Conservation (phyloP, 2,797 vertebrate species). For the Setipinna tenuifilis region DNA sequence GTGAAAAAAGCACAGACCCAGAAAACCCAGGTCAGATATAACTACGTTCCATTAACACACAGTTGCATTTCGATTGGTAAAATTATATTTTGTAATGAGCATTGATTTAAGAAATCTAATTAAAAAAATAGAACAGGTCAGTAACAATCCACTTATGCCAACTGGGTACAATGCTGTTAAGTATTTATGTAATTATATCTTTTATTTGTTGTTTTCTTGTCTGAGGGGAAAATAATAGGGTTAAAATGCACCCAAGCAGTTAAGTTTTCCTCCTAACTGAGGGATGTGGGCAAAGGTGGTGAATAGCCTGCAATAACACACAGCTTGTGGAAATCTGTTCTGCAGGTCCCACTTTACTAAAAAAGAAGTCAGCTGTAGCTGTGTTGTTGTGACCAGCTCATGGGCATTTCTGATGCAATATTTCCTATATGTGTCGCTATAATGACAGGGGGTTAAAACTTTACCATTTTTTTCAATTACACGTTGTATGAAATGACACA, state of each 20-base stretch:
- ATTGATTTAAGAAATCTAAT: too few relatives aligned
- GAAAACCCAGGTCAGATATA: neutral
- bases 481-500: neutral
- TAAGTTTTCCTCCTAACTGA: neutral
- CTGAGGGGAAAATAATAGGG: neutral
- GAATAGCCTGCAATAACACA: neutral
- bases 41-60: too few relatives aligned
- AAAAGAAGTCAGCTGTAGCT: neutral
- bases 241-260: neutral
- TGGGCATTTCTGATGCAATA: neutral
- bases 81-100: neutral
- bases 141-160: too few relatives aligned
- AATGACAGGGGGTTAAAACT: neutral
- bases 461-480: neutral
- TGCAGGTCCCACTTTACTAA: neutral
- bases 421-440: neutral
- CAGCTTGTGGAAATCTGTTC: neutral
- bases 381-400: neutral
- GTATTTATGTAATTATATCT: neutral
- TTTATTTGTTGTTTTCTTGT: too few relatives aligned
- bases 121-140: too few relatives aligned
- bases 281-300: neutral
- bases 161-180: neutral
- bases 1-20: neutral
- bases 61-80: neutral